Conservation (phyloP, 2,113 vertebrate genomes). For the Reinhardtius hippoglossoides region DNA sequence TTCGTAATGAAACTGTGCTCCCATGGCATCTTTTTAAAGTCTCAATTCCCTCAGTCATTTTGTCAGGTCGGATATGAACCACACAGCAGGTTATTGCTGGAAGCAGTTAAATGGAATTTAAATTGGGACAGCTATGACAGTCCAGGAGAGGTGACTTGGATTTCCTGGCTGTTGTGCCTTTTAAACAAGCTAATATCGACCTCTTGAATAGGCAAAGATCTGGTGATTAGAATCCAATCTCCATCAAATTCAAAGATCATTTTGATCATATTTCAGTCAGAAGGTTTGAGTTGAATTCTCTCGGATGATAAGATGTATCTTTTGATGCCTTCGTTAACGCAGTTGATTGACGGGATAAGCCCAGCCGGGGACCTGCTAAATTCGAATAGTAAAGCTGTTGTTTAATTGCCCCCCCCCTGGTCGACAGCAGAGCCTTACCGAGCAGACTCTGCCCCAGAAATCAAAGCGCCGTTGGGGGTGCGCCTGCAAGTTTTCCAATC, state of each 20-base stretch:
- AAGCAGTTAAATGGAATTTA: constrained; percentile 32
- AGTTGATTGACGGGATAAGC: constrained; percentile 40
- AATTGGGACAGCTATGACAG: constrained; percentile 43
- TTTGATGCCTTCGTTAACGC: background rate
- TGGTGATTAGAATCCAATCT: constrained; percentile 32
- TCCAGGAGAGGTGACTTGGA: constrained; percentile 25
- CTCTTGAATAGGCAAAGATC: constrained; percentile 24
- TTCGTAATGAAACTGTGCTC: constrained; percentile 39
- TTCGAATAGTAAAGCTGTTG: constrained; percentile 41
- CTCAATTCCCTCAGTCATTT: constrained; percentile 54
- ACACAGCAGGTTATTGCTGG: constrained; percentile 33
- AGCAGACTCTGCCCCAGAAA: constrained; percentile 45
- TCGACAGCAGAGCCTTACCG: constrained; percentile 28
- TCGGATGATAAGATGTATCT: too few species aligned
- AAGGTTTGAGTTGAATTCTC: constrained; percentile 21
- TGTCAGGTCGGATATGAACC: constrained; percentile 27
- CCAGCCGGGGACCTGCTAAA: constrained; percentile 19
- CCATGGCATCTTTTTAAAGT: constrained; percentile 43
- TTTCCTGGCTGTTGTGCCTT: constrained; percentile 9
- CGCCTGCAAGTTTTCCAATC: constrained; percentile 20
- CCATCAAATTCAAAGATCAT: constrained; percentile 16
- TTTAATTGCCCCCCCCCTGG: constrained; percentile 30
- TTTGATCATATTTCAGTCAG: constrained; percentile 32
- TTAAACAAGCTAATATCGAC: constrained; percentile 25
- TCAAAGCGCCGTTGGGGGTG: constrained; percentile 33